phyloP scores from a whole-genome alignment of 1,140 invertebrate genomes.

The Leptinotarsa texana region DNA sequence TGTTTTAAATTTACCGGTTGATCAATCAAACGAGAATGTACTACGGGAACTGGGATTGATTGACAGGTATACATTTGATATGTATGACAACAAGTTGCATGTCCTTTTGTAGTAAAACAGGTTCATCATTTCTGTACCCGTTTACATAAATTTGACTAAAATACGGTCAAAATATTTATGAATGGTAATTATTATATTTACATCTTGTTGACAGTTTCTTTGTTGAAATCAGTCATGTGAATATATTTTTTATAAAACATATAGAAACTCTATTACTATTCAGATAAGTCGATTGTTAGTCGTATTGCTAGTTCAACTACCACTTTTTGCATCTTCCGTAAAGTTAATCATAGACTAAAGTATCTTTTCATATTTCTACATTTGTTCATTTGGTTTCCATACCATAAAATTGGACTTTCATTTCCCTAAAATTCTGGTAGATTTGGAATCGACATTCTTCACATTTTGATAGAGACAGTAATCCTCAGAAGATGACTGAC shows the following conservation, averaged over 20 bases:
- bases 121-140: conserved; percentile 34
- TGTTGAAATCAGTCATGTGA: conserved; percentile 8
- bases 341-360: too few species aligned
- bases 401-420: too few species aligned
- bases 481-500: too few species aligned
- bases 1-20: conserved; percentile 37
- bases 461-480: too few species aligned
- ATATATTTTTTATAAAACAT: not conserved
- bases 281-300: too few species aligned
- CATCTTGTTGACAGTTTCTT: conserved; percentile 17
- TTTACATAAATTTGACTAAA: conserved; percentile 42
- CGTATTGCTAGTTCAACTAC: too few species aligned
- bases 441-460: too few species aligned
- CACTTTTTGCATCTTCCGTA: too few species aligned
- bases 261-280: too few species aligned
- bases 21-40: conserved; percentile 33
- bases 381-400: too few species aligned
- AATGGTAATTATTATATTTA: conserved; percentile 36
- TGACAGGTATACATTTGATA: conserved; percentile 41
- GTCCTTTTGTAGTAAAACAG: conserved; percentile 38
- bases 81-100: conserved; percentile 39
- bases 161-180: conserved; percentile 42
- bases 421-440: too few species aligned
- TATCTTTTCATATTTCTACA: too few species aligned
- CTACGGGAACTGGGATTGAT: conserved; percentile 32